A percentile compares a stretch with the other conserved stretches of the same genome.
Evolutionary conservation across 2,888 invertebrate genomes (phyloP).

Genomic region (Monochamus alternatus): DNA sequence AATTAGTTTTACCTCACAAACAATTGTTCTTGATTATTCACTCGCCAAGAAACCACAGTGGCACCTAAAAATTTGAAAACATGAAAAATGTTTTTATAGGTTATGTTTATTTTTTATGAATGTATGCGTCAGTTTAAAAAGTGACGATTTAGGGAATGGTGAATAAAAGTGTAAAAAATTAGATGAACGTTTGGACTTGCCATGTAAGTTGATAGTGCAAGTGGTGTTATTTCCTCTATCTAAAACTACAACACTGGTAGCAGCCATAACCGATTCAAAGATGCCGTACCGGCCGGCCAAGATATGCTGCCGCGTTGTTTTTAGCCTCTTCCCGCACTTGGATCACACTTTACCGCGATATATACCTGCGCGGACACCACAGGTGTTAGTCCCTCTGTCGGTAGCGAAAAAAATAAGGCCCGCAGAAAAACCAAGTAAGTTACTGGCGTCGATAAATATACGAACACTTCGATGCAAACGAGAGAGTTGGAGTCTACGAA

Average conservation of each 20-base stretch:
- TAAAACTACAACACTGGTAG: constrained; percentile 94
- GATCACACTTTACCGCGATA: constrained; percentile 63
- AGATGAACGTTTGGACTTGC: constrained; percentile 75
- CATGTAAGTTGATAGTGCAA: constrained; percentile 96
- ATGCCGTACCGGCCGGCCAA: constrained; percentile 68
- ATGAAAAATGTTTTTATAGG: constrained; percentile 53
- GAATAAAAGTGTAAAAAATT: constrained; percentile 42
- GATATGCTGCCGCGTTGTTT: constrained; percentile 61
- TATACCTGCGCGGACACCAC: constrained; percentile 67
- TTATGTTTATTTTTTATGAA: constrained; percentile 62
- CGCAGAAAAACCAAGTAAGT: constrained; percentile 44
- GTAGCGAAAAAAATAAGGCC: constrained; percentile 62
- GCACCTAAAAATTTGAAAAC: constrained; percentile 80
- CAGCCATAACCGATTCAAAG: constrained; percentile 73
- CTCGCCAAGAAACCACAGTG: constrained; percentile 96
- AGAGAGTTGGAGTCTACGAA: constrained; percentile 58
- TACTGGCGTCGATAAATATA: constrained; percentile 40
- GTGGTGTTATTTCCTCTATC: constrained; percentile 97
- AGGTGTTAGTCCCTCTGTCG: constrained; percentile 69
- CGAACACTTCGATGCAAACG: constrained; percentile 53
- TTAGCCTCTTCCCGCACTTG: constrained; percentile 62
- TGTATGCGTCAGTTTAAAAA: constrained; percentile 18
- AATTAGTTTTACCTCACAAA: constrained; percentile 92
- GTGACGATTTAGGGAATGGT: constrained; percentile 17
- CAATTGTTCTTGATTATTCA: constrained; percentile 95